Evolutionary conservation across 2,888 invertebrate genomes (phyloP).

Genomic region (Eretmocerus hayati): DNA sequence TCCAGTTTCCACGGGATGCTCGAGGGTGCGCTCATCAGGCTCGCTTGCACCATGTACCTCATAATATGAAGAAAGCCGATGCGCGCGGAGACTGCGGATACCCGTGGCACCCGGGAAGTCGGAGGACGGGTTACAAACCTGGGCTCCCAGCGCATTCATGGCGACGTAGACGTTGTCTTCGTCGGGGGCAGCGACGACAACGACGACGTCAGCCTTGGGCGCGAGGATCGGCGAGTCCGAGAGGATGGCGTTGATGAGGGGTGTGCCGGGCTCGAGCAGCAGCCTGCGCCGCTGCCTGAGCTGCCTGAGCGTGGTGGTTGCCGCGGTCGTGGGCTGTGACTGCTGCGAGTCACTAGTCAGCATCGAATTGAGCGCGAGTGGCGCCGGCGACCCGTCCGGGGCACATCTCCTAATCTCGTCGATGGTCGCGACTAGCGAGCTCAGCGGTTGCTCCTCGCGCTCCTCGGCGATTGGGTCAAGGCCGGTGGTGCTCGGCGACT

Average conservation of each 20-base stretch:
- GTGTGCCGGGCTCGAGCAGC: slow-evolving; percentile 31
- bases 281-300: slow-evolving; percentile 29
- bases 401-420: slow-evolving; percentile 57
- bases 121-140: no score
- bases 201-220: slow-evolving; percentile 24
- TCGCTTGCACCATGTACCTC: no score
- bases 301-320: slow-evolving; percentile 11
- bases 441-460: slow-evolving; percentile 53
- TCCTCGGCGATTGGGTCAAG: slow-evolving; percentile 50
- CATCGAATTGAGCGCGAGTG: no score
- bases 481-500: no score
- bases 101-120: no score
- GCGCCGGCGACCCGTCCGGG: slow-evolving; percentile 53
- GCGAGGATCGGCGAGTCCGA: slow-evolving; percentile 38
- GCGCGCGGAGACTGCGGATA: no score
- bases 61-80: no score
- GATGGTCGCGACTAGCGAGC: slow-evolving; percentile 58
- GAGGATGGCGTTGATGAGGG: slow-evolving; percentile 36
- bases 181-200: slow-evolving; percentile 18
- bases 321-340: slow-evolving; percentile 22
- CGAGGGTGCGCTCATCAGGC: no score
- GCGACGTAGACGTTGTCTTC: slow-evolving; percentile 37
- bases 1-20: no score
- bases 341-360: slow-evolving; percentile 52
- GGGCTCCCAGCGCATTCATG: slow-evolving; percentile 33